These are phyloP conservation scores for Oligia fasciuncula DNA, from an alignment of 2,888 invertebrate genomes.

Conservation along the genomic window DNA sequence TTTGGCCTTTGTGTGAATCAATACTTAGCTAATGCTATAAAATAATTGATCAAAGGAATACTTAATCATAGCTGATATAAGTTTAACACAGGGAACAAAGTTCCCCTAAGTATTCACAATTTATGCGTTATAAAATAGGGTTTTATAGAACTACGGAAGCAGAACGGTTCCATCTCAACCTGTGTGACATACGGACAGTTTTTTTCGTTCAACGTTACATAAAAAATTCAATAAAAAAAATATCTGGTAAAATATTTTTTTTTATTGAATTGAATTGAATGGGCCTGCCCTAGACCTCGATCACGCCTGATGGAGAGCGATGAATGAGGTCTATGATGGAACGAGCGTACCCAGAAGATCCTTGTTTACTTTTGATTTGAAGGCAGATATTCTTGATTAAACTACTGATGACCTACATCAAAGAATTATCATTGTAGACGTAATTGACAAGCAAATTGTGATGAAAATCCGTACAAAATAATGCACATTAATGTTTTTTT, in stretches of 20 bases:
- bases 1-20: conserved; percentile 9
- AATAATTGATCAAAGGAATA: conserved; percentile 48
- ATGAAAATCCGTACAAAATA: background rate
- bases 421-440: background rate
- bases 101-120: conserved; percentile 65
- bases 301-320: background rate
- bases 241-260: background rate
- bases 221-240: background rate
- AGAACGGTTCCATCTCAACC: conserved; percentile 65
- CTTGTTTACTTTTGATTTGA: too few species aligned
- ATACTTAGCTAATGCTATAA: conserved; percentile 17
- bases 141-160: conserved; percentile 68
- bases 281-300: background rate
- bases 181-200: conserved; percentile 56
- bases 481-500: background rate
- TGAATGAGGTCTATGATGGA: background rate
- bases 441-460: background rate
- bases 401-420: background rate
- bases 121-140: conserved; percentile 72
- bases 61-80: conserved; percentile 42
- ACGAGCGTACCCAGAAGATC: background rate
- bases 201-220: background rate
- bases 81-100: conserved; percentile 46
- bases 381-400: background rate
- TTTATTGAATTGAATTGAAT: background rate